phyloP scores from a whole-genome alignment of 2,113 vertebrate species.

The Hepsetus odoe region DNA sequence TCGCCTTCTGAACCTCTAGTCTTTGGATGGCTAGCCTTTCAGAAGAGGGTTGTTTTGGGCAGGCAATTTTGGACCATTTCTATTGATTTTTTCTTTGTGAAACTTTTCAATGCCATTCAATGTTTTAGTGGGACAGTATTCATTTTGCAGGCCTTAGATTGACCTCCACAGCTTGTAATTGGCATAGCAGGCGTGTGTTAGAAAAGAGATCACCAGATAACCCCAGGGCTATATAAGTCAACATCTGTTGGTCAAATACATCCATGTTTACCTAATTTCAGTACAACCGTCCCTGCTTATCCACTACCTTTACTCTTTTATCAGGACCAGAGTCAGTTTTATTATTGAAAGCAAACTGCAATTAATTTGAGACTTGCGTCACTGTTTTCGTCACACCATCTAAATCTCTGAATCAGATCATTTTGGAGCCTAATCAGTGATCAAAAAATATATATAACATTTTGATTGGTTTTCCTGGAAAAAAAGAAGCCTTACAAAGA shows the following conservation, averaged over 20 bases:
- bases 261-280: background rate
- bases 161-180: no score
- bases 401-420: background rate
- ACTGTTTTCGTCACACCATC: slow-evolving; percentile 36
- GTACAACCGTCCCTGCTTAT: background rate
- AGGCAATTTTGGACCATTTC: no score
- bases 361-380: slow-evolving; percentile 27
- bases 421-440: slow-evolving; percentile 29
- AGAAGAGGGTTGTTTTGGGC: no score
- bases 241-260: background rate
- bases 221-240: background rate
- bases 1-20: no score
- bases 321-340: background rate
- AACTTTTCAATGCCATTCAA: no score
- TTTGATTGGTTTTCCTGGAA: slow-evolving; percentile 26
- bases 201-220: no score
- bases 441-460: slow-evolving; percentile 10
- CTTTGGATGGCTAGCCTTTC: no score
- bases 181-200: no score
- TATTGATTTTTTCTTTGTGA: no score
- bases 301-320: background rate
- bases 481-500: slow-evolving; percentile 12
- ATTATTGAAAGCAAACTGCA: slow-evolving; percentile 29
- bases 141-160: no score
- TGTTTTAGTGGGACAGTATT: no score